These are phyloP conservation scores for Marmota flaviventris DNA, from an alignment of 2,113 vertebrate species.

Conservation along the genomic window DNA sequence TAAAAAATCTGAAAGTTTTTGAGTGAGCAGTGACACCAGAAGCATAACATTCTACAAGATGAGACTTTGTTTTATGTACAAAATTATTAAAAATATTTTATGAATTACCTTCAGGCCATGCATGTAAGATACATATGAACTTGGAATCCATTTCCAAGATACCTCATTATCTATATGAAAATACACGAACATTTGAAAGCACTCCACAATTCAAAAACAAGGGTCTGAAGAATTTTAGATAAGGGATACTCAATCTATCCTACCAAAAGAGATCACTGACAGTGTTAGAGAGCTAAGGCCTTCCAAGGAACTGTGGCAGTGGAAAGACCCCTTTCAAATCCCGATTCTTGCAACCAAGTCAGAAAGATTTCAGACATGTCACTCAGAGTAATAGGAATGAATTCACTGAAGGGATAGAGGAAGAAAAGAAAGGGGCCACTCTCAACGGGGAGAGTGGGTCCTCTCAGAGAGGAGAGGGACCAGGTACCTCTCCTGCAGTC, in stretches of 20 bases:
- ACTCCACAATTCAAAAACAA: not conserved
- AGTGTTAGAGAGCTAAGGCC: too few species aligned
- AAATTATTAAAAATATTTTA: not conserved
- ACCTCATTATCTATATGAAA: not conserved
- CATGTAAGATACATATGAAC: not conserved
- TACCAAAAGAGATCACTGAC: not conserved
- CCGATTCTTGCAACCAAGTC: too few species aligned
- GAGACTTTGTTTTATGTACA: not conserved
- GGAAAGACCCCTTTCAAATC: too few species aligned
- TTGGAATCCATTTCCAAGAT: not conserved
- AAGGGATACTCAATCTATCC: not conserved
- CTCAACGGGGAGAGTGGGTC: too few species aligned
- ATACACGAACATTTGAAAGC: not conserved
- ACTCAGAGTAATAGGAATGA: too few species aligned
- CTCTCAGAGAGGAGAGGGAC: too few species aligned
- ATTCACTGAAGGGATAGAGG: too few species aligned
- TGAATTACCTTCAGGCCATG: not conserved
- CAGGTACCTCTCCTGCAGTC: too few species aligned
- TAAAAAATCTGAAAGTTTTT: not conserved
- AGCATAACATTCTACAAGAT: not conserved
- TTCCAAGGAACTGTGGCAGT: too few species aligned
- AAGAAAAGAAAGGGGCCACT: too few species aligned
- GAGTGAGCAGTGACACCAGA: not conserved
- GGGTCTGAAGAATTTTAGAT: not conserved
- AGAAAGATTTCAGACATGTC: too few species aligned